Percentiles rank a stretch among this genome's conserved stretches.
These are phyloP conservation scores for Blastomussa wellsi DNA, from an alignment of 92 coral and sea anemone genomes.

Conservation along the genomic window DNA sequence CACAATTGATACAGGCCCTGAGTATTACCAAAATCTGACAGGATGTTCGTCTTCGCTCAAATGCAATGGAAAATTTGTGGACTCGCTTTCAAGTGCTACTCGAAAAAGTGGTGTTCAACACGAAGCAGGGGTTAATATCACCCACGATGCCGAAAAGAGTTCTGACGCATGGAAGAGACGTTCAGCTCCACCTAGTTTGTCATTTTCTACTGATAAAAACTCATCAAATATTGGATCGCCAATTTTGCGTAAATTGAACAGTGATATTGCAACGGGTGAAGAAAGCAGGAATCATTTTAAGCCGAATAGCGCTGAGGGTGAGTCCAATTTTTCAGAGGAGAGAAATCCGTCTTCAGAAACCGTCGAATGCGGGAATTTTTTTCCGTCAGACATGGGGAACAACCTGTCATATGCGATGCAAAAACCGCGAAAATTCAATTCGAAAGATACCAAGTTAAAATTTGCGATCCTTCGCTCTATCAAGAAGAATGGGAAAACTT, in stretches of 20 bases:
- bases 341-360: background rate
- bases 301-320: background rate
- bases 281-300: slow-evolving; percentile 22
- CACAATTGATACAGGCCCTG: background rate
- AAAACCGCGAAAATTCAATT: slow-evolving; percentile 37
- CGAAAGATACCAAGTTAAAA: slow-evolving; percentile 32
- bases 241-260: slow-evolving; percentile 21
- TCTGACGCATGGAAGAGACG: slow-evolving; percentile 31
- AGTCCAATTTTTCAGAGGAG: slow-evolving; percentile 6
- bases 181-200: slow-evolving; percentile 38
- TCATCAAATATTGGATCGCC: slow-evolving; percentile 45
- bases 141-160: slow-evolving; percentile 35
- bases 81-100: slow-evolving; percentile 15
- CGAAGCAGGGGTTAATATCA: slow-evolving; percentile 28
- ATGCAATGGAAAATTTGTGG: slow-evolving; percentile 1
- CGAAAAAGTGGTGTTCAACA: background rate
- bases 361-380: background rate
- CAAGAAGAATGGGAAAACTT: slow-evolving; percentile 27
- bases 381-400: slow-evolving; percentile 43
- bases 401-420: slow-evolving; percentile 25
- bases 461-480: slow-evolving; percentile 23
- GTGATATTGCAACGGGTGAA: slow-evolving; percentile 30
- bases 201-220: slow-evolving; percentile 19
- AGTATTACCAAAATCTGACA: slow-evolving; percentile 11
- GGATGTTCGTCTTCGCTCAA: slow-evolving; percentile 2